Evolutionary conservation across 2,797 vertebrate species (phyloP).

Genomic region (Micropoecilia bifurca): DNA sequence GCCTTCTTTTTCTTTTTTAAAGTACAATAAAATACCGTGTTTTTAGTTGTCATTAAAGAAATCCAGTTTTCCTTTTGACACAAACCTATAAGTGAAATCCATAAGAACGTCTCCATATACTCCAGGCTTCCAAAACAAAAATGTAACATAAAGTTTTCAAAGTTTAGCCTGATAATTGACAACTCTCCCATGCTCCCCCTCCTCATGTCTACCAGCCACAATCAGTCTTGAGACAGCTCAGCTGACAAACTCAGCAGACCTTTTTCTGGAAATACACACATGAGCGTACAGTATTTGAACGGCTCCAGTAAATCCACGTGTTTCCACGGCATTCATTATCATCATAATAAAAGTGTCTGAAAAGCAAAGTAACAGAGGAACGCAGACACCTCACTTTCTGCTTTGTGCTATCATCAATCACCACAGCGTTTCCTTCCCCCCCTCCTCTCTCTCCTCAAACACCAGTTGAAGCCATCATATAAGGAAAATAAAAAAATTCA

Average conservation of each 20-base stretch:
- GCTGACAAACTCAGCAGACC: slow-evolving; percentile 57
- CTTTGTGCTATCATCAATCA: slow-evolving; percentile 83
- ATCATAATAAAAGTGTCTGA: slow-evolving; percentile 74
- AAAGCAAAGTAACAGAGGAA: slow-evolving; percentile 74
- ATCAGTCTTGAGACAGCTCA: slow-evolving; percentile 51
- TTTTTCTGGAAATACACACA: slow-evolving; percentile 40
- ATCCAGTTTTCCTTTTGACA: background rate
- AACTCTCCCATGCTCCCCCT: background rate
- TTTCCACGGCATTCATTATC: slow-evolving; percentile 68
- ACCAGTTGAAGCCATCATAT: slow-evolving; percentile 63
- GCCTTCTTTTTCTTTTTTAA: background rate
- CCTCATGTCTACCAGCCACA: slow-evolving; percentile 29
- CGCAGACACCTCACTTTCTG: slow-evolving; percentile 73
- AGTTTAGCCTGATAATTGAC: slow-evolving; percentile 30
- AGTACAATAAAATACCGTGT: background rate
- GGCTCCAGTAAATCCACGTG: slow-evolving; percentile 61
- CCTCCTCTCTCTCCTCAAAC: slow-evolving; percentile 45
- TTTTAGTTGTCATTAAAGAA: background rate
- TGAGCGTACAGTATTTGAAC: slow-evolving; percentile 55
- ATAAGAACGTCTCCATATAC: background rate
- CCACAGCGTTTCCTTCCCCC: slow-evolving; percentile 37
- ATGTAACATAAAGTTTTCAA: background rate
- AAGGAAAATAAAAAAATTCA: slow-evolving; percentile 36
- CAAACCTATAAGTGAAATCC: background rate
- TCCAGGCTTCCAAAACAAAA: slow-evolving; percentile 4